Evolutionary conservation across 2,888 invertebrate genomes (phyloP).

Genomic region (Macrophya alboannulata): DNA sequence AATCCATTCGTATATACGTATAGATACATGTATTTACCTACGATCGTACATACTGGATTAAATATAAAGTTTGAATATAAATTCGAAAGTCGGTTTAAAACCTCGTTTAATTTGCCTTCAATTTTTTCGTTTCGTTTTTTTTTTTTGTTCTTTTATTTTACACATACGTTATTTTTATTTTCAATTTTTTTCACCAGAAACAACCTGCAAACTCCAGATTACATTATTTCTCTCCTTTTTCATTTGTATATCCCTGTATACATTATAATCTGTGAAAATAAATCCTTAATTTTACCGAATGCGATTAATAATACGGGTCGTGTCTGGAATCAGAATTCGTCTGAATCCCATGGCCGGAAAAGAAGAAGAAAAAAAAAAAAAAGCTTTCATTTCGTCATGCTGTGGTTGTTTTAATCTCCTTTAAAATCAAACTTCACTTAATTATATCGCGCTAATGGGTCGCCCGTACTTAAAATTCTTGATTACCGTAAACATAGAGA

Average conservation of each 20-base stretch:
- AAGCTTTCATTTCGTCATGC: conserved; percentile 72
- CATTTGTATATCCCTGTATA: not conserved
- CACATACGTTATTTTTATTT: conserved; percentile 29
- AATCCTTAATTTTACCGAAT: not conserved
- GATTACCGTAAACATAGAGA: conserved; percentile 37
- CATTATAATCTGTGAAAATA: not conserved
- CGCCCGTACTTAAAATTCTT: not conserved
- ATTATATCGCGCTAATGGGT: conserved; percentile 49
- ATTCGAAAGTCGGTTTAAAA: conserved; percentile 42
- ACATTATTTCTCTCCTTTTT: not conserved
- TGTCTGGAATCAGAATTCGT: not conserved
- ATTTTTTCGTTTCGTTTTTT: conserved; percentile 37
- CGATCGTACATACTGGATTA: not conserved
- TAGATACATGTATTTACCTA: not conserved
- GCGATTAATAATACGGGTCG: conserved; percentile 38
- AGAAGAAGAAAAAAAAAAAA: no score
- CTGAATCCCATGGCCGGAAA: conserved; percentile 81
- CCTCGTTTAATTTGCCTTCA: conserved; percentile 36
- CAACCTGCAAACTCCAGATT: conserved; percentile 43
- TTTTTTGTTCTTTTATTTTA: not conserved
- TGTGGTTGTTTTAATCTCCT: conserved; percentile 57
- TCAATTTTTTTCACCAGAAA: conserved; percentile 68
- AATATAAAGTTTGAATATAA: conserved; percentile 27
- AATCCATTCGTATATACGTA: not conserved
- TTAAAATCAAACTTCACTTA: conserved; percentile 59